phyloP scores from a whole-genome alignment of 1,140 invertebrate genomes.

The Brachionus rotundiformis region DNA sequence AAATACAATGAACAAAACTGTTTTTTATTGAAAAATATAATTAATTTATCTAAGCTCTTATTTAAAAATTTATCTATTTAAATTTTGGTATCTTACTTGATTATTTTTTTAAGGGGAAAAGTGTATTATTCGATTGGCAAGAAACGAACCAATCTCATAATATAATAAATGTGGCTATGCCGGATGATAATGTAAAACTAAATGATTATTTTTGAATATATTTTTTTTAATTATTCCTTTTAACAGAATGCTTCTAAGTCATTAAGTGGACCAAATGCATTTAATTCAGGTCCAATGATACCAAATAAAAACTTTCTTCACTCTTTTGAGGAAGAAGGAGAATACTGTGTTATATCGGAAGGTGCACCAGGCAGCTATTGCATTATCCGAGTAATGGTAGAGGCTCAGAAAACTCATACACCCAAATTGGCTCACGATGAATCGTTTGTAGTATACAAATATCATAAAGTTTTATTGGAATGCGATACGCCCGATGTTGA shows the following conservation, averaged over 20 bases:
- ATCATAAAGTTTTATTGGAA: conserved; percentile 55
- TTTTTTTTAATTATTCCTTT: no score
- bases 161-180: conserved; percentile 62
- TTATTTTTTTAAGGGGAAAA: conserved; percentile 57
- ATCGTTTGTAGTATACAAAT: conserved; percentile 56
- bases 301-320: conserved; percentile 62
- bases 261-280: conserved; percentile 58
- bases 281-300: conserved; percentile 62
- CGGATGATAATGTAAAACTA: conserved; percentile 60
- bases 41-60: no score
- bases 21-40: no score
- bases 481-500: conserved; percentile 57
- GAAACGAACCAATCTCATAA: conserved; percentile 59
- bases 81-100: not conserved
- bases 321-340: conserved; percentile 62
- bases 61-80: no score
- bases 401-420: conserved; percentile 54
- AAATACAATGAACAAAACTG: no score
- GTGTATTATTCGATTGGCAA: conserved; percentile 63
- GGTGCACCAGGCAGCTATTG: conserved; percentile 59
- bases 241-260: conserved; percentile 60
- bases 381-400: not conserved
- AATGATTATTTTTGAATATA: no score
- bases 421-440: conserved; percentile 55
- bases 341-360: conserved; percentile 61